These are phyloP conservation scores for Vipera ursinii DNA, from an alignment of 2,797 vertebrate species.

Conservation along the genomic window DNA sequence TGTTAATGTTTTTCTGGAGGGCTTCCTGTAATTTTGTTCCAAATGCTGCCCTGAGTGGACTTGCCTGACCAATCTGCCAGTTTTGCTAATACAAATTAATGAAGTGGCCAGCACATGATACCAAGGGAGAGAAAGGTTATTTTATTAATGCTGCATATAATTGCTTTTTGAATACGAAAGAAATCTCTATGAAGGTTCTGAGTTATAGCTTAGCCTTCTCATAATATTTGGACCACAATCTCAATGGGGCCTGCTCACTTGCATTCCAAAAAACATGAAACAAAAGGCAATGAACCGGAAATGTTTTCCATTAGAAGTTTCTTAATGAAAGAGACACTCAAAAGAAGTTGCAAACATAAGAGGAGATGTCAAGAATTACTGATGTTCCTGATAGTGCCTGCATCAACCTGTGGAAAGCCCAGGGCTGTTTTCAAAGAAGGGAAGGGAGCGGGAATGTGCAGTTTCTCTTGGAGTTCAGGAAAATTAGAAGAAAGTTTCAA, in stretches of 20 bases:
- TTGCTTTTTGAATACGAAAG: neutral
- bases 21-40: neutral
- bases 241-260: neutral
- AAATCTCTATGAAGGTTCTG: neutral
- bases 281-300: neutral
- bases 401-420: conserved; percentile 43
- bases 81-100: neutral
- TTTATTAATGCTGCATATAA: neutral
- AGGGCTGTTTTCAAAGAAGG: conserved; percentile 24
- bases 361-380: neutral
- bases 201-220: neutral
- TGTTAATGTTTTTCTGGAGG: neutral
- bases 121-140: neutral
- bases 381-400: conserved; percentile 7
- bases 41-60: neutral
- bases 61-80: neutral
- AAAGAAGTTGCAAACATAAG: conserved; percentile 17
- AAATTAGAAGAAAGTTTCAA: conserved; percentile 55
- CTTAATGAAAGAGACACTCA: neutral
- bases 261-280: neutral
- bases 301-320: neutral
- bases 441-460: neutral
- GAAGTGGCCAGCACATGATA: neutral
- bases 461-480: conserved; percentile 30
- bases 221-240: neutral